These are phyloP conservation scores for Stenodera caucasica DNA, from an alignment of 2,888 invertebrate species.

Conservation along the genomic window DNA sequence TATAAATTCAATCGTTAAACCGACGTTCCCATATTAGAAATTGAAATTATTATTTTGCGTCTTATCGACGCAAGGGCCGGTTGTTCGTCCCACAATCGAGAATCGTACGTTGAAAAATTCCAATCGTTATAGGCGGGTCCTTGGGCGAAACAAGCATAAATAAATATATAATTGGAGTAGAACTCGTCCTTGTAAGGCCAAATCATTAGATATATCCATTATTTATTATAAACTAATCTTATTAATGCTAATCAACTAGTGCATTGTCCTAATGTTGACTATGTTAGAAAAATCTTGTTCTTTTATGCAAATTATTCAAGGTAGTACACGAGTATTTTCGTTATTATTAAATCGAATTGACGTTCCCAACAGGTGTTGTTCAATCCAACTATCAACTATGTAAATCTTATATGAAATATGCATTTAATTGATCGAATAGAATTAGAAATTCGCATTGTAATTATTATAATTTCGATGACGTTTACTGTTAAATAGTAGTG, in stretches of 20 bases:
- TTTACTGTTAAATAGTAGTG: constrained; percentile 11
- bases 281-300: constrained; percentile 15
- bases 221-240: constrained; percentile 25
- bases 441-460: constrained; percentile 9
- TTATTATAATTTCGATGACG: neutral
- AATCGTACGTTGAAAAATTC: too few species aligned
- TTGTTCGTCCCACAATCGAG: too few species aligned
- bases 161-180: constrained; percentile 12
- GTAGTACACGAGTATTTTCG: neutral
- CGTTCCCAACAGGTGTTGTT: constrained; percentile 23
- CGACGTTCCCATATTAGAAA: too few species aligned
- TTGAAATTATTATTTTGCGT: too few species aligned
- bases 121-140: neutral
- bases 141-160: constrained; percentile 13
- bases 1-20: too few species aligned
- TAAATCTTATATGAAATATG: neutral
- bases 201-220: constrained; percentile 19
- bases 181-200: constrained; percentile 34
- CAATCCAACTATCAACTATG: neutral
- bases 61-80: too few species aligned
- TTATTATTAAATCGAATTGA: neutral
- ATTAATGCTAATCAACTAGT: neutral
- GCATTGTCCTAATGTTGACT: constrained; percentile 20
- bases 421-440: neutral
- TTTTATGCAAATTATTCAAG: constrained; percentile 21